A percentile compares a stretch with the other conserved stretches of the same genome.
phyloP scores from a whole-genome alignment of 2,888 invertebrate genomes.

The Polymixis lichenea region DNA sequence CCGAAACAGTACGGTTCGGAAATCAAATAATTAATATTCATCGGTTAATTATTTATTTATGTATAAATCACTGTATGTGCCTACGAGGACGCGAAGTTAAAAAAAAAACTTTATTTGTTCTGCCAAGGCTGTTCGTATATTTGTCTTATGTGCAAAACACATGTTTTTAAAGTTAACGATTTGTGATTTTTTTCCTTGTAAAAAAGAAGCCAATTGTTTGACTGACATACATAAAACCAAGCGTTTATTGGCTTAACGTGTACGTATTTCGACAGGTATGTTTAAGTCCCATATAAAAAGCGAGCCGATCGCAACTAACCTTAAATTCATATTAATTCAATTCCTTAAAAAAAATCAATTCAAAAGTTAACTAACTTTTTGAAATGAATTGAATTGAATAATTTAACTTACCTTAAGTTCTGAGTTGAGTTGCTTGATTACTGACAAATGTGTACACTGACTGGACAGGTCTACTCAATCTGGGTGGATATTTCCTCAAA shows the following conservation, averaged over 20 bases:
- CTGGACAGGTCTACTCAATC: no score
- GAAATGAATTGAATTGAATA: no score
- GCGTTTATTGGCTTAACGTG: background rate
- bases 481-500: no score
- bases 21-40: slow-evolving; percentile 55
- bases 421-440: no score
- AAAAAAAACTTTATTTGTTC: slow-evolving; percentile 37
- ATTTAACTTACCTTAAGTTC: no score
- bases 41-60: slow-evolving; percentile 31
- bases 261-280: background rate
- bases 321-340: no score
- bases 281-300: background rate
- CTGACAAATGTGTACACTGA: no score
- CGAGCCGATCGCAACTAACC: background rate
- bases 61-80: slow-evolving; percentile 24
- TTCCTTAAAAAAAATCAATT: no score
- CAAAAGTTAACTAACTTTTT: no score
- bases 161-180: slow-evolving; percentile 36
- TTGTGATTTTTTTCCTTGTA: slow-evolving; percentile 10
- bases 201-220: slow-evolving; percentile 9
- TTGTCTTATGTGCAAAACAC: slow-evolving; percentile 35
- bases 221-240: background rate
- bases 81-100: background rate
- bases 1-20: slow-evolving; percentile 12
- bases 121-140: slow-evolving; percentile 23